Conservation (phyloP, 2,113 vertebrate genomes). For the Puffinus mauretanicus region DNA sequence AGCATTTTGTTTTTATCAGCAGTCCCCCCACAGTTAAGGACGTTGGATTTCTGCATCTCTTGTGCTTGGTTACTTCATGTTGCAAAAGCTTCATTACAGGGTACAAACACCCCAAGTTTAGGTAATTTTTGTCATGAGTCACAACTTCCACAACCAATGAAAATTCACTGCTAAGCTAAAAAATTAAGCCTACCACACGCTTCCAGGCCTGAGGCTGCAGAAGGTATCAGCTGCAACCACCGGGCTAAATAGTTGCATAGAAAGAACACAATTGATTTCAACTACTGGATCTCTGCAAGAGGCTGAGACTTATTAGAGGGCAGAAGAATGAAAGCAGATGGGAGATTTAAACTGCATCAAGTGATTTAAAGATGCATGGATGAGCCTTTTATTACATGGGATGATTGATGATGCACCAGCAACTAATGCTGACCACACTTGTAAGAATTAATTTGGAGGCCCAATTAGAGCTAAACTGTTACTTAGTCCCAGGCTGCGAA, state of each 20-base stretch:
- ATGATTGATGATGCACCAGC: conserved; percentile 14
- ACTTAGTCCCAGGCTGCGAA: neutral
- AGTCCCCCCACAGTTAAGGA: neutral
- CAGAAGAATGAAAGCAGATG: conserved; percentile 64
- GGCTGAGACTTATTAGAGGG: conserved; percentile 3
- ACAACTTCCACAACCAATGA: neutral
- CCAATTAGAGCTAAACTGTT: neutral
- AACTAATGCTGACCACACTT: neutral
- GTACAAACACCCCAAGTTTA: neutral
- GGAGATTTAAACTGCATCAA: conserved; percentile 49
- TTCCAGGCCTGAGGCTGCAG: neutral
- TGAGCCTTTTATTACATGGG: conserved; percentile 26
- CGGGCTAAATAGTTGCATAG: neutral
- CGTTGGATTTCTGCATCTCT: neutral
- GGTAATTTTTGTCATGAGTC: neutral
- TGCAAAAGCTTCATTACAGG: neutral
- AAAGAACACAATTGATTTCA: conserved; percentile 20
- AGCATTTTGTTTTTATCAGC: neutral
- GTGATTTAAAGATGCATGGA: conserved; percentile 49
- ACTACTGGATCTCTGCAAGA: conserved; percentile 33
- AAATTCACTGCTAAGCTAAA: neutral
- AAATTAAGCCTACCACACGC: neutral
- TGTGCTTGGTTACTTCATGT: neutral
- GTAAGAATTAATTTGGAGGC: conserved; percentile 19
- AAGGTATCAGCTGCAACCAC: neutral